Conservation (phyloP, 2,888 invertebrate genomes). For the Phania funesta region DNA sequence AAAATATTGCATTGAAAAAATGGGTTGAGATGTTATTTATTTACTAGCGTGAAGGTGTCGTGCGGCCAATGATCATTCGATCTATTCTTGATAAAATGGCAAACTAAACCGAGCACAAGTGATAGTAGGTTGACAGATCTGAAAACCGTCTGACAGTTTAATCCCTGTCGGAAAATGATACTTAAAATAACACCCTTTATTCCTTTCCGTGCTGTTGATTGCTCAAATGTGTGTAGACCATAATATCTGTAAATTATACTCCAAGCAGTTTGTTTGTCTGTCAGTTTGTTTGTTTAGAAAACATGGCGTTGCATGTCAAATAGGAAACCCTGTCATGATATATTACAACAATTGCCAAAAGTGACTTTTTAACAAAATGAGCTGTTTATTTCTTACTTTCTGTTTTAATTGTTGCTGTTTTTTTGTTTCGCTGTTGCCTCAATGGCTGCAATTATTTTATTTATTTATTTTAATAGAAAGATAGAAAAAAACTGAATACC, state of each 20-base stretch:
- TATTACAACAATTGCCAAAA: slow-evolving; percentile 52
- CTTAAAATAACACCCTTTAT: background rate
- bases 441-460: slow-evolving; percentile 26
- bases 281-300: slow-evolving; percentile 1
- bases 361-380: slow-evolving; percentile 43
- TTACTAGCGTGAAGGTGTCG: too few species aligned
- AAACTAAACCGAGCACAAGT: too few species aligned
- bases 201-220: background rate
- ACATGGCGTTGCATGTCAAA: slow-evolving; percentile 45
- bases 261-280: background rate
- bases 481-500: background rate
- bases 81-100: too few species aligned
- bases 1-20: too few species aligned
- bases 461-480: slow-evolving; percentile 17
- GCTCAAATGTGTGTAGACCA: background rate
- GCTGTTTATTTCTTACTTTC: slow-evolving; percentile 7
- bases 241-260: background rate
- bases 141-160: too few species aligned
- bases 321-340: slow-evolving; percentile 27
- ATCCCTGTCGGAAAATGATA: too few species aligned
- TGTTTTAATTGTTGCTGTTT: background rate
- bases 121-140: too few species aligned
- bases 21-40: too few species aligned
- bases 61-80: too few species aligned
- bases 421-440: too few species aligned